phyloP scores from a whole-genome alignment of 2,797 vertebrate species.

The Botia kubotai region DNA sequence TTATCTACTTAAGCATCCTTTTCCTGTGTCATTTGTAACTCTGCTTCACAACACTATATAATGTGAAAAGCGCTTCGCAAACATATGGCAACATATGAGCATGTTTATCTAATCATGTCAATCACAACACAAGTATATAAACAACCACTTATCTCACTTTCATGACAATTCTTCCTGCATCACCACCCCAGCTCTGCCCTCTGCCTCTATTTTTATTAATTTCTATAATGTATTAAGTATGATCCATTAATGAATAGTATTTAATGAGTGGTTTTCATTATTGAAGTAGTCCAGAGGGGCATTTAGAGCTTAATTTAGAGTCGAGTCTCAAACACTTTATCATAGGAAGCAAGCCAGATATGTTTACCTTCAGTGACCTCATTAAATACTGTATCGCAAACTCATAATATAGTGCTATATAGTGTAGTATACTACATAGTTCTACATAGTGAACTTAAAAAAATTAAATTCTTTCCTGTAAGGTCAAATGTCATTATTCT shows the following conservation, averaged over 20 bases:
- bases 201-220: neutral
- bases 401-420: too few relatives aligned
- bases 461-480: neutral
- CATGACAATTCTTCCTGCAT: neutral
- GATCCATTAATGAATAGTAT: neutral
- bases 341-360: too few relatives aligned
- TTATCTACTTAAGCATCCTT: neutral
- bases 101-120: neutral
- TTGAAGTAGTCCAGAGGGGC: neutral
- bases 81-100: neutral
- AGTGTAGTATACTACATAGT: too few relatives aligned
- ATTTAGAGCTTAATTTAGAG: neutral
- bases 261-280: neutral
- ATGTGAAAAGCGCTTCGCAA: neutral
- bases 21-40: neutral
- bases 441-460: neutral
- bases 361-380: too few relatives aligned
- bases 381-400: too few relatives aligned
- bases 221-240: neutral
- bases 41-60: neutral
- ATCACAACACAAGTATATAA: neutral
- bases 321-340: neutral
- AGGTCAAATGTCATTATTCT: neutral
- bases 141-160: neutral
- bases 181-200: neutral